These are phyloP conservation scores for Empidonax traillii DNA, from an alignment of 2,113 vertebrate genomes.

Conservation along the genomic window DNA sequence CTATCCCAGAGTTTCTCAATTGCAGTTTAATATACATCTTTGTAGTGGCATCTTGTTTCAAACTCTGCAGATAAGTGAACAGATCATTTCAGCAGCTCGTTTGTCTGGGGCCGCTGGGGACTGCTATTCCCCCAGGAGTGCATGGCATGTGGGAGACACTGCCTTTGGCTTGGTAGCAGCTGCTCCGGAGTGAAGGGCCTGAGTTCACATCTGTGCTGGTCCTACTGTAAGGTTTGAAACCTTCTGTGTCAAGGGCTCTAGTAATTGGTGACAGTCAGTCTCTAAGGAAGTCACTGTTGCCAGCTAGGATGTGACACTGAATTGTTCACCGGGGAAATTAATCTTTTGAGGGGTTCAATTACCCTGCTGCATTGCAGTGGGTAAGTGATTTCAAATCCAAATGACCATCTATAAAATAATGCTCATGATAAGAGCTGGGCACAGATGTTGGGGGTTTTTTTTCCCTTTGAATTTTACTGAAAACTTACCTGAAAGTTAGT, in stretches of 20 bases:
- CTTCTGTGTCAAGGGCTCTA: background rate
- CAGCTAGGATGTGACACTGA: background rate
- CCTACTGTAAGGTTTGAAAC: background rate
- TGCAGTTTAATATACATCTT: conserved; percentile 26
- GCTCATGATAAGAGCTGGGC: background rate
- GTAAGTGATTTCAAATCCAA: background rate
- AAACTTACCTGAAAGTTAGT: background rate
- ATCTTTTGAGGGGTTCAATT: background rate
- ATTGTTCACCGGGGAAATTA: background rate
- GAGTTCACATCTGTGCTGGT: background rate
- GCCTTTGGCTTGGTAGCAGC: background rate
- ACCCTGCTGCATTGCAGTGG: background rate
- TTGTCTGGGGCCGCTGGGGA: rapidly evolving
- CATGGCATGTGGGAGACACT: background rate
- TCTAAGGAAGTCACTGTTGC: background rate
- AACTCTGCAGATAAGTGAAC: background rate
- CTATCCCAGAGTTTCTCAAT: conserved; percentile 41
- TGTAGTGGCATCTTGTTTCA: conserved; percentile 33
- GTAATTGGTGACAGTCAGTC: background rate
- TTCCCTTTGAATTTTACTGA: background rate
- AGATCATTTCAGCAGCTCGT: background rate
- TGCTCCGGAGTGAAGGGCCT: background rate
- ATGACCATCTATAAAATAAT: background rate
- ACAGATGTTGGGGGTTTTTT: background rate
- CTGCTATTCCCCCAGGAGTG: background rate